These are phyloP conservation scores for Hippocampus barbouri DNA, from an alignment of 2,113 vertebrate genomes.

Conservation along the genomic window DNA sequence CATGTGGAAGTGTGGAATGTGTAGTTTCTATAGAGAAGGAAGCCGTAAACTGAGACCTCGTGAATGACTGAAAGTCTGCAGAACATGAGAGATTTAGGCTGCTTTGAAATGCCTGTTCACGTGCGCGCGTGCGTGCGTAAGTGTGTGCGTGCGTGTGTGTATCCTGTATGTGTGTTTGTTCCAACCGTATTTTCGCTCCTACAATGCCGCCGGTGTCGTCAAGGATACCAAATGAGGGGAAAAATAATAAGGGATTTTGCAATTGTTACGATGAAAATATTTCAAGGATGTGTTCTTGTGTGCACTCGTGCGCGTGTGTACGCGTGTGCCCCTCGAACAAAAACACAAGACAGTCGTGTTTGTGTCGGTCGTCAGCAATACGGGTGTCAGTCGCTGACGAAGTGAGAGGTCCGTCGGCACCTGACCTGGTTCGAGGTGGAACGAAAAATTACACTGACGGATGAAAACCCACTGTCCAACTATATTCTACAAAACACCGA, in stretches of 20 bases:
- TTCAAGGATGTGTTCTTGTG: not conserved
- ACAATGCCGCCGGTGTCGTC: conserved; percentile 1
- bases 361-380: not conserved
- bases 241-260: not conserved
- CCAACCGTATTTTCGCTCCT: not conserved
- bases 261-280: not conserved
- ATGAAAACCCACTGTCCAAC: not conserved
- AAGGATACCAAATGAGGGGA: conserved; percentile 2
- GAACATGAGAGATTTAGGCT: not conserved
- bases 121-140: no score
- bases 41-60: not conserved
- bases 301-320: not conserved
- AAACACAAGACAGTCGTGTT: not conserved
- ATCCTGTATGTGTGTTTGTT: not conserved
- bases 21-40: not conserved
- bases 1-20: conserved; percentile 2
- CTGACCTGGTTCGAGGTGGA: no score
- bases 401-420: no score
- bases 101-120: not conserved
- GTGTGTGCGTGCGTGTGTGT: not conserved
- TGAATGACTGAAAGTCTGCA: not conserved
- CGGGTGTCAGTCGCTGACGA: no score
- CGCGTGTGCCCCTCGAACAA: not conserved
- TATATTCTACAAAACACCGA: not conserved
- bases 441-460: no score